Evolutionary conservation across 2,113 vertebrate species (phyloP).

Genomic region (Leuciscus idus): DNA sequence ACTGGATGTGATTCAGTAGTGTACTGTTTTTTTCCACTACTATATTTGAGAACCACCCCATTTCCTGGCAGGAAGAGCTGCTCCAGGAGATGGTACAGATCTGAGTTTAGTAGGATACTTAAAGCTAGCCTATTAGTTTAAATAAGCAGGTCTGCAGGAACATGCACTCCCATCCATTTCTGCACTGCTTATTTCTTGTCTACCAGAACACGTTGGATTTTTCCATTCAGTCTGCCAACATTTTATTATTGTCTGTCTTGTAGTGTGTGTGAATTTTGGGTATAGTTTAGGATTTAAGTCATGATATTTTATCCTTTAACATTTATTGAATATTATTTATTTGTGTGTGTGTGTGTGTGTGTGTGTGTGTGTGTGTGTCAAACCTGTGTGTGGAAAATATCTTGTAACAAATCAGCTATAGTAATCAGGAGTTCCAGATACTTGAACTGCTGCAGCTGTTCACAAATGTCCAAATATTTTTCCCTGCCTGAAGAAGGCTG

Average conservation of each 20-base stretch:
- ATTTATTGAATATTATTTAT: too few species aligned
- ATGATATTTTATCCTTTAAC: neutral
- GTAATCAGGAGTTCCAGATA: neutral
- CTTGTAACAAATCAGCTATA: neutral
- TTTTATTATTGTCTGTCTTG: neutral
- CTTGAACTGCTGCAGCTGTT: slow-evolving; percentile 51
- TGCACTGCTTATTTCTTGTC: neutral
- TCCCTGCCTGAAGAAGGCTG: slow-evolving; percentile 11
- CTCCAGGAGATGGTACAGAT: slow-evolving; percentile 61
- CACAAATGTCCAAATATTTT: slow-evolving; percentile 41
- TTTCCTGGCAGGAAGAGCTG: slow-evolving; percentile 77
- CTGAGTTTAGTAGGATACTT: slow-evolving; percentile 21
- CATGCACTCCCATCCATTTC: neutral
- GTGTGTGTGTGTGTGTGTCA: neutral
- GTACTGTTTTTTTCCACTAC: slow-evolving; percentile 33
- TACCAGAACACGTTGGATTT: neutral
- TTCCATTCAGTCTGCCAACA: neutral
- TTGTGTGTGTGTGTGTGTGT: neutral
- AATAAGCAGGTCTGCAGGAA: neutral
- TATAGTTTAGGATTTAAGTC: neutral
- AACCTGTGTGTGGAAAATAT: neutral
- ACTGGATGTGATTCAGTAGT: slow-evolving; percentile 52
- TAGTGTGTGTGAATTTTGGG: neutral
- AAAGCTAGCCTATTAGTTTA: slow-evolving; percentile 13
- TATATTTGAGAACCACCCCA: slow-evolving; percentile 55